A percentile compares a stretch with the other conserved stretches of the same genome.
phyloP scores from a whole-genome alignment of 2,113 vertebrate species.

The Oreotrochilus melanogaster region DNA sequence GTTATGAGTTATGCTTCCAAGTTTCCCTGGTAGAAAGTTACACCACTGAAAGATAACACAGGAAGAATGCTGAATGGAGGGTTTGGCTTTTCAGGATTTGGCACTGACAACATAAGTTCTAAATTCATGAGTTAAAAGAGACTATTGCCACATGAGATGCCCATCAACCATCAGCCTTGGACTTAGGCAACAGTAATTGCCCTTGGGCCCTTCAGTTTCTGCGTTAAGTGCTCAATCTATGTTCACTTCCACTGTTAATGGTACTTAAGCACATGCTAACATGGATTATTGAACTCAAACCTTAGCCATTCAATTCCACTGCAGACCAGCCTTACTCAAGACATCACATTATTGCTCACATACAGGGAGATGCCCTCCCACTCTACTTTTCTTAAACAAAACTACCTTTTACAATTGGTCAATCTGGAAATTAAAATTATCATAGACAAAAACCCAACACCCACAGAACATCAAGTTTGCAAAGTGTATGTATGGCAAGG shows the following conservation, averaged over 20 bases:
- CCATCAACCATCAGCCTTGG: neutral
- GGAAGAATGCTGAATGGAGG: neutral
- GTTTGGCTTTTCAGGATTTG: neutral
- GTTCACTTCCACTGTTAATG: neutral
- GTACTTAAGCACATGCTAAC: neutral
- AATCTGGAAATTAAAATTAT: neutral
- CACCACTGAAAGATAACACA: neutral
- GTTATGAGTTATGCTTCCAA: neutral
- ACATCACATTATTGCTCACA: neutral
- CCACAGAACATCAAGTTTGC: neutral
- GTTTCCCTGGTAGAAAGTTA: neutral
- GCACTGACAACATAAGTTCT: fast-evolving
- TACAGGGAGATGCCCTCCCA: neutral
- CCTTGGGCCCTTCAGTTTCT: neutral
- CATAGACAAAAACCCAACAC: neutral
- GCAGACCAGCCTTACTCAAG: neutral
- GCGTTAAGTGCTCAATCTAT: neutral
- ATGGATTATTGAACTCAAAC: neutral
- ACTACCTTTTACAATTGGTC: neutral
- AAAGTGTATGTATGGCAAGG: neutral
- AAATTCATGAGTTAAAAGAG: neutral
- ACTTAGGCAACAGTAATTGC: neutral
- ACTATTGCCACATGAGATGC: neutral
- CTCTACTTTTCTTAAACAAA: neutral
- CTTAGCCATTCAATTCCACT: neutral